These are phyloP conservation scores for Colossoma macropomum DNA, from an alignment of 2,113 vertebrate species.

Conservation along the genomic window DNA sequence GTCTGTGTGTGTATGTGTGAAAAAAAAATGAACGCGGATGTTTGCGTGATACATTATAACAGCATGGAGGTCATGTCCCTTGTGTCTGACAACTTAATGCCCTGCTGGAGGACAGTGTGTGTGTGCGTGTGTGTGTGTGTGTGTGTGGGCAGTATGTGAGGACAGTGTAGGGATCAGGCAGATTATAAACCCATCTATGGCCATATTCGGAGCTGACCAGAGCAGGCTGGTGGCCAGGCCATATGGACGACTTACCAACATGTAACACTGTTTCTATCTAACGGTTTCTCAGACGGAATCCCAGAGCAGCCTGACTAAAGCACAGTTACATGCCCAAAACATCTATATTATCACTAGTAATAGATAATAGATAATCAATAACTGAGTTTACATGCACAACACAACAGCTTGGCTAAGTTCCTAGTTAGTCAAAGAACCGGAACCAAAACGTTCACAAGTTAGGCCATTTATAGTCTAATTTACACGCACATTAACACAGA, in stretches of 20 bases:
- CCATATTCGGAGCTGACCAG: constrained; percentile 7
- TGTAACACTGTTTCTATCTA: not conserved
- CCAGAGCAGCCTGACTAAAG: not conserved
- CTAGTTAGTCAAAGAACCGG: not conserved
- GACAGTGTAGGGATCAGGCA: constrained; percentile 12
- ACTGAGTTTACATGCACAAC: not conserved
- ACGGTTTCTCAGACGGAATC: not conserved
- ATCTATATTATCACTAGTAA: not conserved
- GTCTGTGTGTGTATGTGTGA: too few relatives aligned
- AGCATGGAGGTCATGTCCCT: constrained; percentile 35
- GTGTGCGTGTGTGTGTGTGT: constrained; percentile 19
- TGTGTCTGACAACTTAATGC: constrained; percentile 16
- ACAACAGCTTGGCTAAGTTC: not conserved
- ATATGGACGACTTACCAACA: constrained; percentile 8
- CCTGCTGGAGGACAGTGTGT: constrained; percentile 25
- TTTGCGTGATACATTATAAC: constrained; percentile 4
- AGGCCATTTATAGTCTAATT: too few relatives aligned
- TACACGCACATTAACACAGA: too few relatives aligned
- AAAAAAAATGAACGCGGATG: constrained; percentile 11
- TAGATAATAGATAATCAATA: not conserved
- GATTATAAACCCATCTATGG: constrained; percentile 27
- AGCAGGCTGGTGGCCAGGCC: constrained; percentile 13
- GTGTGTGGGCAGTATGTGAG: not conserved
- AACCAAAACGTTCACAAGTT: not conserved
- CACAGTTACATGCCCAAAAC: not conserved